Evolutionary conservation across 2,113 vertebrate genomes (phyloP), one percentile per base, ranked within the genome.

Genomic region (Hemicordylus capensis): DNA sequence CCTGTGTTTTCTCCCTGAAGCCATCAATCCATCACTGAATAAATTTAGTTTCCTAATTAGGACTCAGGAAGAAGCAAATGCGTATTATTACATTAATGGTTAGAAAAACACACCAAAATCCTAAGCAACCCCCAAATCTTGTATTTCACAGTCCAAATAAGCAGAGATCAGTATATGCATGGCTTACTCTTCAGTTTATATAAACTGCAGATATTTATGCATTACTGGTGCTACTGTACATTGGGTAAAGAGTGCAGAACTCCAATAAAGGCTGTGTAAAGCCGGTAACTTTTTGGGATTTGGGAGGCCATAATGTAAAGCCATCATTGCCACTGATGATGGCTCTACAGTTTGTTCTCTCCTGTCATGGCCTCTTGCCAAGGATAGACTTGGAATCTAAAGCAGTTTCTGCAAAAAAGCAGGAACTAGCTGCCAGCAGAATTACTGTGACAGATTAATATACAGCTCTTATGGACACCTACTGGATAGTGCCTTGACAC

Each of bases 11-110:
- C 56, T 44, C 85, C 87, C 34, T 17, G 78, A 86, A 90, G 56
- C 87, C 72, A 88, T 83, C 73, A 42, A 87, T 88, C 73, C 61
- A 87, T 85, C 88, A 83, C 69, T 76, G 80, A 77, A 76, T 81
- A 69, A 54, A 88, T 37, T 89, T 58, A 77, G 58, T 87, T 90
- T 91, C 85, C 63, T 85, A 91, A 56, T 92, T 93, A 92, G 44
- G 42, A 80, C 63, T 80, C 67, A 63, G 84, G 67, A 85, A 80
- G 69, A 46, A 51, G 78, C 91, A 89, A 61, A 72, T 92, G 91
- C 58, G 51, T 90, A 83, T 87, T 85, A 89, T 90, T 92, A 89
- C 56, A 91, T 87, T 92, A 92, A 92, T 83, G 42, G 77, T 70
- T 79, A 67, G 87, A 91, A 85, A 76, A 10, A 84, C n/a, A 77